A percentile compares a stretch with the other conserved stretches of the same genome.
phyloP scores from a whole-genome alignment of 2,113 vertebrate genomes.

The Leucoraja erinaceus region DNA sequence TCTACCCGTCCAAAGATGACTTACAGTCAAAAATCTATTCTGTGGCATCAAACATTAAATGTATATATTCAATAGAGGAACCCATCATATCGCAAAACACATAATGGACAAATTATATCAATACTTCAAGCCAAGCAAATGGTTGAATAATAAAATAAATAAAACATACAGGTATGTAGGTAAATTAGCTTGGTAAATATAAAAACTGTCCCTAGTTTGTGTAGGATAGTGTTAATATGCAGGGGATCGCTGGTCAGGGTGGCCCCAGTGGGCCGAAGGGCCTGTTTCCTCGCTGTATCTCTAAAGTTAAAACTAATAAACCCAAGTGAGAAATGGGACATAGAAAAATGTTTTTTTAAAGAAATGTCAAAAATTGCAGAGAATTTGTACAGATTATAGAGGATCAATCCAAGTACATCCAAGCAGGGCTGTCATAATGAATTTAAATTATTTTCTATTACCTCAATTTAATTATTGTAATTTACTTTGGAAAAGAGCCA shows the following conservation, averaged over 20 bases:
- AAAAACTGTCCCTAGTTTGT: no score
- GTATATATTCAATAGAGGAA: neutral
- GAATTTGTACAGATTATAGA: neutral
- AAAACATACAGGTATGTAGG: neutral
- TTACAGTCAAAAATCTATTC: neutral
- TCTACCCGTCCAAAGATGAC: neutral
- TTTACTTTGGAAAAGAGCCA: slow-evolving; percentile 28
- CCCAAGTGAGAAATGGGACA: neutral
- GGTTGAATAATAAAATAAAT: neutral
- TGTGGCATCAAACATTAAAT: neutral
- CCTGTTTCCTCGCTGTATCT: no score
- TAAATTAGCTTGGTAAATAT: no score
- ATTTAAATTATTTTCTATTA: slow-evolving; percentile 34
- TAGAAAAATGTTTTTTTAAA: neutral
- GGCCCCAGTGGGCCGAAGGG: no score
- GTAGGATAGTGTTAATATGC: no score
- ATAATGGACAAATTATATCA: neutral
- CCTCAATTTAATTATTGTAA: slow-evolving; percentile 34
- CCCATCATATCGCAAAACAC: neutral
- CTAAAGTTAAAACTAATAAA: no score
- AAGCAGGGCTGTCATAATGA: slow-evolving; percentile 13
- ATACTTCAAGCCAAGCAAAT: neutral
- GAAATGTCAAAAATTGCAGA: neutral
- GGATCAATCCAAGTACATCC: slow-evolving; percentile 18
- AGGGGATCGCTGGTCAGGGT: no score